Base-by-base conservation (phyloP, 2,113 vertebrate species). In the Sprattus sprattus region DNA sequence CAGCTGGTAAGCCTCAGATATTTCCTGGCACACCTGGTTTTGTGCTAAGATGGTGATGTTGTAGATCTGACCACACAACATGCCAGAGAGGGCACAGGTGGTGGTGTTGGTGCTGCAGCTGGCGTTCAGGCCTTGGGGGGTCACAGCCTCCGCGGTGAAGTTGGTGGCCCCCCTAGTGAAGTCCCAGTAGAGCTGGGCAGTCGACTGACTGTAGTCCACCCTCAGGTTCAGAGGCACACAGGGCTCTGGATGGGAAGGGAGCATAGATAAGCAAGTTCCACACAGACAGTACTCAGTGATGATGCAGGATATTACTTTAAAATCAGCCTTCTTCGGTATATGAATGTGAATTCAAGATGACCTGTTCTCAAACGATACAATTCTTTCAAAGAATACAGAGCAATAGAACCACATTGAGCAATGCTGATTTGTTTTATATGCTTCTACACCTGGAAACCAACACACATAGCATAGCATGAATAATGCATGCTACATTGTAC, bases 1-100 rank as follows among this genome's bases (percentile, higher is more conserved):
- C 83, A 93, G 85, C 20, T 0, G 54, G 22, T 84, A 46, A 4
- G 86, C 15, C 6, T 87, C 86, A 54, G 92, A 91, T 28, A 57
- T 86, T 45, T 87, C 32, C 7, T 81, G 81, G 80, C 94, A 95
- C 52, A 39, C 89, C 28, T 83, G 45, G 88, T 94, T 94, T 28
- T 78, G 87, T 44, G 94, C 92, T 0, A 46, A 88, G 75, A 94
- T 92, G 0, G 90, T 92, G 47, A 95, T 32, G 50, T 92, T 94
- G 90, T 95, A 95, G 11, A 86, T 84, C 11, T 89, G 88, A 84
- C 93, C 86, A 47, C 95, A 95, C 52, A 84, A 82, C 64, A 95
- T 84, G 32, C 50, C 85, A 0, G 52, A 82, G 44, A 95, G 84
- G 49, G 16, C 82, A 86, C 94, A 95, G 85, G 60, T 83, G 57